Evolutionary conservation across 2,797 vertebrate species (phyloP).

Genomic region (Micromesistius poutassou): DNA sequence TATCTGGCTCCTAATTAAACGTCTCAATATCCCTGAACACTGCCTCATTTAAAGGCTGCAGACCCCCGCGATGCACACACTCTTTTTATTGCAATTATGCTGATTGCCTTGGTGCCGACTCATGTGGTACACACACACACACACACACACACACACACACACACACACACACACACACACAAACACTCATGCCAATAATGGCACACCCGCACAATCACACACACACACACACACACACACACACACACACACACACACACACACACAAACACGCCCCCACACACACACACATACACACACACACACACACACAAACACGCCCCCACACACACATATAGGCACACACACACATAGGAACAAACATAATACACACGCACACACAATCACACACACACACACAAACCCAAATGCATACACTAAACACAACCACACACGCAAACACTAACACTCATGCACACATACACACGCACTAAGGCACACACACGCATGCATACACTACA

Average conservation of each 20-base stretch:
- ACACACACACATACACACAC: neutral
- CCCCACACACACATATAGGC: neutral
- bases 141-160: neutral
- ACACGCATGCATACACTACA: neutral
- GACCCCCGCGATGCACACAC: slow-evolving; percentile 31
- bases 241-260: slow-evolving; percentile 15
- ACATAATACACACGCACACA: slow-evolving; percentile 20
- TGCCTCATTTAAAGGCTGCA: slow-evolving; percentile 20
- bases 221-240: slow-evolving; percentile 17
- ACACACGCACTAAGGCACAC: slow-evolving; percentile 12
- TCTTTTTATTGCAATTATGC: slow-evolving; percentile 48
- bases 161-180: slow-evolving; percentile 11
- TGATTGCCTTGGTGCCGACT: slow-evolving; percentile 48
- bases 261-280: slow-evolving; percentile 27
- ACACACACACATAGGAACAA: slow-evolving; percentile 10
- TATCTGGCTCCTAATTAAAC: slow-evolving; percentile 49
- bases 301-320: neutral
- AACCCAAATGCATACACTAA: neutral
- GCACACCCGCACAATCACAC: slow-evolving; percentile 9
- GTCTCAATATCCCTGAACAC: slow-evolving; percentile 28
- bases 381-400: slow-evolving; percentile 12
- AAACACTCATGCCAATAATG: neutral
- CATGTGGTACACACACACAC: neutral
- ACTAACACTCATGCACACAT: slow-evolving; percentile 8
- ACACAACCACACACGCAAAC: neutral